Base-by-base conservation (phyloP, 2,797 vertebrate species). In the Zalophus californianus region DNA sequence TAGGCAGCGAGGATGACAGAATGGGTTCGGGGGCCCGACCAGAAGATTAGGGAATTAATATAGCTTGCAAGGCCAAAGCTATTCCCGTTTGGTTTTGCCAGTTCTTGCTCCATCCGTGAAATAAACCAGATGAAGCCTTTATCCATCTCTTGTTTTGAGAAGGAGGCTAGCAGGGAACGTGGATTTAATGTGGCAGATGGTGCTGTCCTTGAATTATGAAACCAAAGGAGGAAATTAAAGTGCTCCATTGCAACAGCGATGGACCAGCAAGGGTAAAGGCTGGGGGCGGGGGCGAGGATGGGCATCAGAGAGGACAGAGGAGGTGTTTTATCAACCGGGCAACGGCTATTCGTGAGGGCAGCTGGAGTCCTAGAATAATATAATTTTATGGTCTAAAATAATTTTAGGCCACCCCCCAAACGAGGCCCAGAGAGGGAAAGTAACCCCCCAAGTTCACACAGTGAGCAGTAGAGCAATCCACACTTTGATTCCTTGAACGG, bases 121-220 rank as follows among this genome's bases (percentile, higher is more conserved):
- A 73, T 79, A 35, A 88, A 64, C 73, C 7, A 1, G 82, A 91
- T 29, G 93, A 92, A 89, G 56, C 50, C 62, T 70, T 83, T 66
- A 70, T 85, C 73, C n/a, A 16, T 21, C 78, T 73, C 89, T 23
- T 73, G 58, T 94, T 88, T 86, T 52, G 92, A 93, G 78, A 80
- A 84, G 68, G 44, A 89, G 41, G 68, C 66, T 27, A 56, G 70
- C 78, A 41, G 88, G 83, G 58, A 60, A 41, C 9, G 0, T 2
- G 48, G 85, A 78, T 73, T 82, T 80, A 62, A 38, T 14, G 94
- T 52, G 78, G 93, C 97, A 97, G 96, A 93, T 96, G 97, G 96
- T 82, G 72, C 86, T 78, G 54, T 35, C 91, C 94, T 91, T 95
- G 82, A 79, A 86, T 93, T 91, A 95, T 29, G 94, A 97, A 86